Evolutionary conservation across 2,888 invertebrate genomes (phyloP), one percentile per base, ranked within the genome.

Genomic region (Machimus rusticus): DNA sequence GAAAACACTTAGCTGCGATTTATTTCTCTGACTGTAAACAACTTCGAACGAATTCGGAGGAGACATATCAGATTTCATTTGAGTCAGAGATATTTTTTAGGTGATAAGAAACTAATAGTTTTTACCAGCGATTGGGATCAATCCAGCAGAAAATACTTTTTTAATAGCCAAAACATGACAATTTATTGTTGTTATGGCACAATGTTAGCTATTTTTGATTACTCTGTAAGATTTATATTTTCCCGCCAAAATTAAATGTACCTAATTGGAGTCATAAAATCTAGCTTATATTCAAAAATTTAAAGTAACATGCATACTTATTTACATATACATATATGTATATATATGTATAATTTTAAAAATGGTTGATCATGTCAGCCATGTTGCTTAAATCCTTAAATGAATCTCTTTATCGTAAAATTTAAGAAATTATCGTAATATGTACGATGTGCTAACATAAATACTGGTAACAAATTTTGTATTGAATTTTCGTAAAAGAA

Each of bases 1-100:
- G 74, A 74, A 74, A 74, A 85, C 74, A 46, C 74, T 85, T 46
- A 74, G 39, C 16, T 12, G 74, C 85, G 85, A 85, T 85, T 85
- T 85, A 85, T 74, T 85, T 66, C 28, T 51, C 31, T 12, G 16
- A 37, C 6, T 82, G 82, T 82, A 82, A 82, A 82, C 82, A 82
- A 34, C 82, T 23, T 66, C 8, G 66, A 66, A 28, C 66, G 28
- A 23, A 66, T 66, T 66, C 19, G 66, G 28, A 66, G 12, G 19
- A 66, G 23, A 1, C 12, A 9, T 23, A 9, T 66, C 66, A 23
- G 28, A 66, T 28, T 66, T 51, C n/a, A 51, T 51, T 51, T 8
- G 51, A 51, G 51, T 51, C 51, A 51, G n/a, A n/a, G 12, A 66
- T 28, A 8, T 12, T 66, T 23, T 28, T 28, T 12, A 8, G 12